phyloP scores from a whole-genome alignment of 2,113 vertebrate genomes.

The Puma concolor region DNA sequence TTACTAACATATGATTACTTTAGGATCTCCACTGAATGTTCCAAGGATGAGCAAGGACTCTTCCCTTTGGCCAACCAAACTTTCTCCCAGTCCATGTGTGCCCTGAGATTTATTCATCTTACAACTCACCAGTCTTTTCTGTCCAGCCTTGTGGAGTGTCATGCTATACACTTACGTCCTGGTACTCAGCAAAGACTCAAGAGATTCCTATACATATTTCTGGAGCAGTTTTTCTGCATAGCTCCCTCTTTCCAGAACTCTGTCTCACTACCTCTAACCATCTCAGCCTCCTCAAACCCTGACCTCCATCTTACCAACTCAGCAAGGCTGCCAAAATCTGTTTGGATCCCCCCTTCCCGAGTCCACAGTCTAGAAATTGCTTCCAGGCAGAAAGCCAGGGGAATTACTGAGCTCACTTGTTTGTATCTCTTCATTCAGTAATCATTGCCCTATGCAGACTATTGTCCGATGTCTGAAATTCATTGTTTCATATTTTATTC shows the following conservation, averaged over 20 bases:
- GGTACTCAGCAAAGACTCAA: not conserved
- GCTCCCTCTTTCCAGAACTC: not conserved
- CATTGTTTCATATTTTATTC: not conserved
- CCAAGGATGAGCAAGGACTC: not conserved
- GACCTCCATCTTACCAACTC: not conserved
- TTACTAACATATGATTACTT: not conserved
- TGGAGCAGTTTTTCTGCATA: not conserved
- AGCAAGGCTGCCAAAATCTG: not conserved
- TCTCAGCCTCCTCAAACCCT: not conserved
- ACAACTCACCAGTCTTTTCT: not conserved
- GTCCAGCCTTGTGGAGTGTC: not conserved
- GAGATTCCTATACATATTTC: no score
- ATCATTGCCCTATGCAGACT: not conserved
- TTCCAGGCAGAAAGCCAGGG: not conserved
- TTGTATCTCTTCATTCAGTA: constrained; percentile 29
- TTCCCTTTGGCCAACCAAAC: not conserved
- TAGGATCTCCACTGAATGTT: not conserved
- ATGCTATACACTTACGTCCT: not conserved
- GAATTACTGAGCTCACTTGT: not conserved
- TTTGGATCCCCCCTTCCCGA: not conserved
- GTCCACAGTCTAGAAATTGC: not conserved
- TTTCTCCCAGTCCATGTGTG: not conserved
- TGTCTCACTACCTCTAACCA: not conserved
- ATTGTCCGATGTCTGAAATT: not conserved
- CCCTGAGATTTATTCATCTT: not conserved